A percentile compares a stretch with the other conserved stretches of the same genome.
These are phyloP conservation scores for Oikopleura dioica DNA, from an alignment of 23 tunicate species.

Conservation along the genomic window DNA sequence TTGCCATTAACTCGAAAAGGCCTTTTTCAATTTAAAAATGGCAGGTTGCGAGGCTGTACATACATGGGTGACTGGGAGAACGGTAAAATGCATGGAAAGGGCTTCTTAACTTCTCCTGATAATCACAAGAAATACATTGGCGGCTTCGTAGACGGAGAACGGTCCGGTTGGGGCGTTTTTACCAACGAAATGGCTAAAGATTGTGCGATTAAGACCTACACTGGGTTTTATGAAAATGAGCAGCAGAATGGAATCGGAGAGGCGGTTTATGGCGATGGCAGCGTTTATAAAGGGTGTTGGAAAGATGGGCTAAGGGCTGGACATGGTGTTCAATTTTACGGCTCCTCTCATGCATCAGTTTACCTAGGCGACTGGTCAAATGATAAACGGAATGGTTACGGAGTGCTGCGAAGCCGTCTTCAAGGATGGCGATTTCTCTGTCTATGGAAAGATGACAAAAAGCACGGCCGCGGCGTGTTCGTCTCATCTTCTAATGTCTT, in stretches of 20 bases:
- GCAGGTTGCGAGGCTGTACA: not conserved
- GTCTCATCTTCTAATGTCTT: not conserved
- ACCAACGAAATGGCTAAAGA: not conserved
- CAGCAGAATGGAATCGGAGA: not conserved
- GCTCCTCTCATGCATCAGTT: not conserved
- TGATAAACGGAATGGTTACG: not conserved
- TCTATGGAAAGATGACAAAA: not conserved
- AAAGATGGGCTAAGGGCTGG: not conserved
- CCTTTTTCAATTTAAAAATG: not conserved
- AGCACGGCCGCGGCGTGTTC: not conserved
- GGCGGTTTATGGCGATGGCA: not conserved
- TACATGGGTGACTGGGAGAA: not conserved
- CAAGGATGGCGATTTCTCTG: not conserved
- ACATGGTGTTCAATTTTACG: not conserved
- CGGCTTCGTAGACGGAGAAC: not conserved
- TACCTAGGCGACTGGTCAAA: not conserved
- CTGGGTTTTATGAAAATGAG: not conserved
- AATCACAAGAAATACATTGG: not conserved
- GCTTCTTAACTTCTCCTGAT: not conserved
- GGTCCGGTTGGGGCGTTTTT: not conserved
- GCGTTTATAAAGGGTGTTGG: not conserved
- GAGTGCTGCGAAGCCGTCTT: not conserved
- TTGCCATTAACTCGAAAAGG: not conserved
- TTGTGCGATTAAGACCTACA: not conserved
- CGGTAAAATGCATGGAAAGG: not conserved